Percentiles rank a stretch among this genome's conserved stretches.
Evolutionary conservation across 1,140 invertebrate species (phyloP).

Genomic region (Polypedilum pembai): DNA sequence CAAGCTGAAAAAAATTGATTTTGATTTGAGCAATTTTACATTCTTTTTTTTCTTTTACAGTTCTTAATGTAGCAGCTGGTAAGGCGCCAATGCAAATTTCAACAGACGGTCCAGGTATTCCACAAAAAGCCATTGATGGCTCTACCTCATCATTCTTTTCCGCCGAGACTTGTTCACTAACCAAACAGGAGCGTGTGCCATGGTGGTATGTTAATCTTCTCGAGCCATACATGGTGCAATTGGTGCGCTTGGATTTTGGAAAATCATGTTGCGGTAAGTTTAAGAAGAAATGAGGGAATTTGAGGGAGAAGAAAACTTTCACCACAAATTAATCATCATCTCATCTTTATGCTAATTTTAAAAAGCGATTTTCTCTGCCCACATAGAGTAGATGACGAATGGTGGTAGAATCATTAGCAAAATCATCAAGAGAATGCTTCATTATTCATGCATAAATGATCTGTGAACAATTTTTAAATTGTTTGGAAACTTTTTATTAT

Average conservation of each 20-base stretch:
- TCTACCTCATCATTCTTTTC: constrained; percentile 77
- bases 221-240: constrained; percentile 91
- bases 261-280: constrained; percentile 82
- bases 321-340: no score
- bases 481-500: no score
- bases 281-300: not conserved
- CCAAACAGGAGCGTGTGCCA: constrained; percentile 69
- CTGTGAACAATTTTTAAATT: no score
- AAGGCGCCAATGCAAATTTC: constrained; percentile 93
- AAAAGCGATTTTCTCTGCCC: no score
- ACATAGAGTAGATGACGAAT: no score
- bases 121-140: constrained; percentile 85
- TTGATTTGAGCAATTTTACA: not conserved
- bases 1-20: not conserved
- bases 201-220: constrained; percentile 96
- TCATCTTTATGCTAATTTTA: no score
- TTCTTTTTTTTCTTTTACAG: constrained; percentile 50
- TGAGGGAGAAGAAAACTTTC: no score
- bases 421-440: no score
- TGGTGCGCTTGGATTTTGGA: constrained; percentile 86
- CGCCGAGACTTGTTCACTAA: constrained; percentile 77
- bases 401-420: no score
- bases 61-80: constrained; percentile 89
- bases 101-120: constrained; percentile 72
- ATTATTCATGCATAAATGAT: no score